phyloP scores from a whole-genome alignment of 2,797 vertebrate genomes.

The Acanthurus leucopareius region DNA sequence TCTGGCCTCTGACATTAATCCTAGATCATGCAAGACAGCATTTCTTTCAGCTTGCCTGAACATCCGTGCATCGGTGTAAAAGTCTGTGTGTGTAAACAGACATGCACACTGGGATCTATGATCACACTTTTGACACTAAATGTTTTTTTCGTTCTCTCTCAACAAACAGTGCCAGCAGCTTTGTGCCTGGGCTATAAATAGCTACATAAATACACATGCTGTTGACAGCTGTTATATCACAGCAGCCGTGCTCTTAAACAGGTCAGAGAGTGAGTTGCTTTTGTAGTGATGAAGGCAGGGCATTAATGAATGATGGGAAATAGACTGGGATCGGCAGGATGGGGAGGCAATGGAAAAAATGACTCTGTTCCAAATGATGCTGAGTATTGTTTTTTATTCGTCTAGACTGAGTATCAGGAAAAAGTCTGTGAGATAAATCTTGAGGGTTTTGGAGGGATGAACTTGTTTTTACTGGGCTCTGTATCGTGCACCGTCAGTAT shows the following conservation, averaged over 20 bases:
- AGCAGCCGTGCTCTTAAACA: conserved; percentile 56
- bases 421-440: conserved; percentile 17
- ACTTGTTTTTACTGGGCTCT: conserved; percentile 52
- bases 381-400: conserved; percentile 1
- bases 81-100: background rate
- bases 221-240: conserved; percentile 81
- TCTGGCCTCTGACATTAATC: conserved; percentile 8
- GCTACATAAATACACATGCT: conserved; percentile 63
- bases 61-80: background rate
- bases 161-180: conserved; percentile 46
- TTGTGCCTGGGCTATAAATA: conserved; percentile 76
- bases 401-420: conserved; percentile 34
- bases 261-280: conserved; percentile 43
- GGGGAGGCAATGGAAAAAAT: background rate
- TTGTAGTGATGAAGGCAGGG: conserved; percentile 11
- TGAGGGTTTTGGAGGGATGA: conserved; percentile 17
- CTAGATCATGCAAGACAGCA: background rate
- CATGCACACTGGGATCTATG: background rate
- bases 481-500: conserved; percentile 27
- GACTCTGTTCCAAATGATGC: background rate
- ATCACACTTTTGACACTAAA: conserved; percentile 42
- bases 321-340: background rate
- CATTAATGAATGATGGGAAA: conserved; percentile 17
- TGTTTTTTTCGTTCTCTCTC: conserved; percentile 55
- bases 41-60: conserved; percentile 4